Percentiles rank a stretch among this genome's conserved stretches.
These are phyloP conservation scores for Drosophila leontia DNA, from an alignment of 1,140 invertebrate genomes.

Conservation along the genomic window DNA sequence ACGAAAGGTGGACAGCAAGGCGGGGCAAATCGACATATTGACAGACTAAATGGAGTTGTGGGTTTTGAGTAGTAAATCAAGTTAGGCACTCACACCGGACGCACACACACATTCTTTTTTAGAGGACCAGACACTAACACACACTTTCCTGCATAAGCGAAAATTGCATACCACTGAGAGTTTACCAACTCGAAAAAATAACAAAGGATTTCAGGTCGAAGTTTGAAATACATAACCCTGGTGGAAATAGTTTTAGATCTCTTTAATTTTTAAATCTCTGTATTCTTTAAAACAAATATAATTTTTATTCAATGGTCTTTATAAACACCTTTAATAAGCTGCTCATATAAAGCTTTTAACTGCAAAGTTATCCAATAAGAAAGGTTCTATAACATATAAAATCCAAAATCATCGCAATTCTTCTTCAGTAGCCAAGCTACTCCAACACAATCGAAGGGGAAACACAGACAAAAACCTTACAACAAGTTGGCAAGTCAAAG, in stretches of 20 bases:
- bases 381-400: not conserved
- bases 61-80: constrained; percentile 84
- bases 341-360: not conserved
- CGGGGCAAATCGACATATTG: constrained; percentile 83
- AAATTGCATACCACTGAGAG: constrained; percentile 72
- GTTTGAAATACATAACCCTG: not conserved
- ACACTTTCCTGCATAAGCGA: constrained; percentile 68
- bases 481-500: constrained; percentile 57
- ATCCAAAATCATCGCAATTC: not conserved
- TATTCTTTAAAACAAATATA: not conserved
- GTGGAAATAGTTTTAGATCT: too few species aligned
- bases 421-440: not conserved
- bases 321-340: not conserved
- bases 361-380: accelerated
- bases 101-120: constrained; percentile 13
- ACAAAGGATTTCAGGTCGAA: too few species aligned
- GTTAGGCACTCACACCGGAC: constrained; percentile 69
- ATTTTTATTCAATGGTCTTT: not conserved
- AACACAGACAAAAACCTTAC: constrained; percentile 38
- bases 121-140: constrained; percentile 21
- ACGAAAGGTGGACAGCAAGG: constrained; percentile 58
- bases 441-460: not conserved
- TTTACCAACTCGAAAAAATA: constrained; percentile 44
- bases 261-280: too few species aligned
- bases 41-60: constrained; percentile 84